phyloP scores from a whole-genome alignment of 2,888 invertebrate species.

The Chloroclystis v-ata region DNA sequence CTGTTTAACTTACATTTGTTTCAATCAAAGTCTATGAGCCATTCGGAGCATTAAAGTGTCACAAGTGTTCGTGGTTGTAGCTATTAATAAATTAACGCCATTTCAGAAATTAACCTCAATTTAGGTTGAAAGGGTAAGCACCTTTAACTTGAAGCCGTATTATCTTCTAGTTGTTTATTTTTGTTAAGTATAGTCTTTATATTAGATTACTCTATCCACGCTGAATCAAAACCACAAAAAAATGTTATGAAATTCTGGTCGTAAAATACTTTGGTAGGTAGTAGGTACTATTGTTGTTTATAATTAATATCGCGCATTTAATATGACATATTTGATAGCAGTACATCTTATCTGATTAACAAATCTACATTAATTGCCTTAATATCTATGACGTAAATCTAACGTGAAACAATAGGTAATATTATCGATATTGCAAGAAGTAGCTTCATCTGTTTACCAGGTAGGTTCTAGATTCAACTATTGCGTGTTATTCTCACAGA shows the following conservation, averaged over 20 bases:
- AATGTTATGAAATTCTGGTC: no score
- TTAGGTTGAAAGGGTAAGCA: not conserved
- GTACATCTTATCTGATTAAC: constrained; percentile 20
- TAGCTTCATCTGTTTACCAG: constrained; percentile 19
- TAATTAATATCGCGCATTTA: no score
- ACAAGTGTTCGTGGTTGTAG: constrained; percentile 2
- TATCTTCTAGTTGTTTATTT: not conserved
- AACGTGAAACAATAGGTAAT: not conserved
- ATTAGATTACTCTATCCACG: no score
- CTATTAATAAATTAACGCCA: constrained; percentile 6
- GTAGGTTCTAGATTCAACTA: constrained; percentile 1
- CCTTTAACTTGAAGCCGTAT: not conserved
- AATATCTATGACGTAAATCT: constrained; percentile 21
- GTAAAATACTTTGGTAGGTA: no score
- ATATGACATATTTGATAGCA: not conserved
- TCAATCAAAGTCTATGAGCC: constrained; percentile 4
- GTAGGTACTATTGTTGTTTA: no score
- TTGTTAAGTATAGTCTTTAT: no score
- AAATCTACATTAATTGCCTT: constrained; percentile 12
- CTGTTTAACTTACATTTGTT: constrained; percentile 4
- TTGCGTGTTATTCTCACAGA: not conserved
- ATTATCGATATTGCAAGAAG: constrained; percentile 12
- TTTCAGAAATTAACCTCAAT: constrained; percentile 8
- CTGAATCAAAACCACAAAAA: no score
- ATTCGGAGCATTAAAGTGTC: not conserved